Base-by-base conservation (phyloP, 1,140 invertebrate species). In the Halotydeus destructor region DNA sequence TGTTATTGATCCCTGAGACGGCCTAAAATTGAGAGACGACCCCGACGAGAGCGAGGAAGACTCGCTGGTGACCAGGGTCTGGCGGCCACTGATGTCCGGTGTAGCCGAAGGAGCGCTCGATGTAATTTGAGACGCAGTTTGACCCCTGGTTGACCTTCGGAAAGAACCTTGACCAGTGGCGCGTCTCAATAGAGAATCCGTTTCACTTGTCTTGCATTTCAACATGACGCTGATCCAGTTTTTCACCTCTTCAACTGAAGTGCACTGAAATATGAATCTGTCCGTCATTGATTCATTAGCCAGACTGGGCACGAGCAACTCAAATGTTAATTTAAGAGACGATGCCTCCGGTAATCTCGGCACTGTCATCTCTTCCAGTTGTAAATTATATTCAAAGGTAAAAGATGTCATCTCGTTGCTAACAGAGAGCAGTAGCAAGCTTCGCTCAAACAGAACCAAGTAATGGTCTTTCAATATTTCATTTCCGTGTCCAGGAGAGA, bases 381-480 rank as follows among this genome's bases (percentile, higher is more conserved):
- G 27, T 3, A 38, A 23, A 5, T 38, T 3, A 11, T 38, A n/a
- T 2, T 93, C 82, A 62, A 89, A 96, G 47, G 85, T 76, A 57
- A 93, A 91, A n/a, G 81, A 82, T 57, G 81, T 88, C 60, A 89
- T 76, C 50, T 83, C 67, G 37, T 81, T 71, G 57, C 81, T 88
- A 44, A 88, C 81, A 44, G 80, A 80, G 26, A 96, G 62, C 47
- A 94, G 75, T n/a, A 94, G 65, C 41, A 96, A 62, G 0, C 78
- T 77, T 38, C 75, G 71, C 12, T 82, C 74, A 59, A 94, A 94
- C 1, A 94, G 66, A 1, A 94, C 79, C 50, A 94, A 76, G 57
- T 93, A 88, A 52, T 85, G 69, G 56, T 93, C 86, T 52, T 76
- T 70, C 49, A 81, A 76, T 38, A 78, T 73, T 0, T 72, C 69